These are phyloP conservation scores for Silurus asotus DNA, from an alignment of 2,113 vertebrate species.

Conservation along the genomic window DNA sequence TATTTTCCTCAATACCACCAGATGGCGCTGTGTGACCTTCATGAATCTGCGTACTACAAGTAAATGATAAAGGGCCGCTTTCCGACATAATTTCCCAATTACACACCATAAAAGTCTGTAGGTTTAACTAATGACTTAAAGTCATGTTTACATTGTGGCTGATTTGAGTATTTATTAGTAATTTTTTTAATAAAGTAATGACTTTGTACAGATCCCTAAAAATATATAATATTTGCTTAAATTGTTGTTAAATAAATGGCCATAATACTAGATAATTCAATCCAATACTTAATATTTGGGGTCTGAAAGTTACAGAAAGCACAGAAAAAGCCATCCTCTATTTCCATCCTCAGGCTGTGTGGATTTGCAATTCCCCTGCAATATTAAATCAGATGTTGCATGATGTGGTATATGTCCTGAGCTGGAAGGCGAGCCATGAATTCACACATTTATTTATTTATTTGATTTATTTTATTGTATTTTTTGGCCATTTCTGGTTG, in stretches of 20 bases:
- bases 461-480: background rate
- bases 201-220: background rate
- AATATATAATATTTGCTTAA: background rate
- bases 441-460: background rate
- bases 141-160: background rate
- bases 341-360: background rate
- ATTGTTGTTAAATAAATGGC: background rate
- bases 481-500: background rate
- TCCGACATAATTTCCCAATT: background rate
- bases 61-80: background rate
- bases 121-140: background rate
- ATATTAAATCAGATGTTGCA: conserved; percentile 9
- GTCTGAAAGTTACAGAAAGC: background rate
- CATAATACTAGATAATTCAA: background rate
- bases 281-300: background rate
- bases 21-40: conserved; percentile 5
- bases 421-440: background rate
- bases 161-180: background rate
- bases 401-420: background rate
- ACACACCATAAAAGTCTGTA: background rate
- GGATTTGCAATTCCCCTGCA: conserved; percentile 12
- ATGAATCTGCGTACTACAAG: background rate
- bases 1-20: conserved; percentile 2
- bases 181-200: background rate
- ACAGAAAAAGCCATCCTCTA: background rate